phyloP scores from a whole-genome alignment of 2,113 vertebrate genomes.

The Hypomesus transpacificus region DNA sequence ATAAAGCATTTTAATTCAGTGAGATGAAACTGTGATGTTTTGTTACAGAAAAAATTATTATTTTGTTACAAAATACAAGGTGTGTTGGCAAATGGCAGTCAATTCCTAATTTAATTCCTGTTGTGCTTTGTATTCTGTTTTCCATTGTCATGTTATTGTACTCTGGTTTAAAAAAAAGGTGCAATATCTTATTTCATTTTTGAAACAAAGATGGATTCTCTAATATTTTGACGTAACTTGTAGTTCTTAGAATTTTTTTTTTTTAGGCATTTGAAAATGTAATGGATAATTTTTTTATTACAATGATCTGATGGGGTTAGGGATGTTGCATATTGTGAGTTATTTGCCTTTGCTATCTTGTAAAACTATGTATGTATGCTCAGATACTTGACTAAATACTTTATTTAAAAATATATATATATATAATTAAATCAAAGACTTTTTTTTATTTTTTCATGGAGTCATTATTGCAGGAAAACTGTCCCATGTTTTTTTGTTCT shows the following conservation, averaged over 20 bases:
- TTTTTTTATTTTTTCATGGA: constrained; percentile 61
- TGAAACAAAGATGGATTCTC: constrained; percentile 79
- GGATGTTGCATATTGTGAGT: constrained; percentile 72
- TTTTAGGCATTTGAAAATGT: constrained; percentile 70
- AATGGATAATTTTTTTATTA: constrained; percentile 75
- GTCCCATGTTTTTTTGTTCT: constrained; percentile 73
- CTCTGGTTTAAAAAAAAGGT: constrained; percentile 77
- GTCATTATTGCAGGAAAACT: constrained; percentile 68
- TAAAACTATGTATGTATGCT: constrained; percentile 80
- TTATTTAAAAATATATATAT: constrained; percentile 77
- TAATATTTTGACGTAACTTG: constrained; percentile 78
- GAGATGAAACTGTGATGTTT: constrained; percentile 81
- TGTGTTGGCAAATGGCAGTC: constrained; percentile 65
- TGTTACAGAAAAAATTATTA: constrained; percentile 74
- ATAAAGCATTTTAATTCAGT: constrained; percentile 72
- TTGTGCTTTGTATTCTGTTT: constrained; percentile 76
- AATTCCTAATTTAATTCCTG: constrained; percentile 77
- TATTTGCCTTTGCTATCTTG: constrained; percentile 77
- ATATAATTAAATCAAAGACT: constrained; percentile 60
- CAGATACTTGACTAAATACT: constrained; percentile 76
- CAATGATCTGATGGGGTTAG: constrained; percentile 69
- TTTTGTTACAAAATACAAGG: constrained; percentile 67
- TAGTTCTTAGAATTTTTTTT: constrained; percentile 69
- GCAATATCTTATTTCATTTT: constrained; percentile 83
- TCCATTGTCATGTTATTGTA: constrained; percentile 80